Conservation (phyloP, 2,113 vertebrate species). For the Dipodomys stephensi region DNA sequence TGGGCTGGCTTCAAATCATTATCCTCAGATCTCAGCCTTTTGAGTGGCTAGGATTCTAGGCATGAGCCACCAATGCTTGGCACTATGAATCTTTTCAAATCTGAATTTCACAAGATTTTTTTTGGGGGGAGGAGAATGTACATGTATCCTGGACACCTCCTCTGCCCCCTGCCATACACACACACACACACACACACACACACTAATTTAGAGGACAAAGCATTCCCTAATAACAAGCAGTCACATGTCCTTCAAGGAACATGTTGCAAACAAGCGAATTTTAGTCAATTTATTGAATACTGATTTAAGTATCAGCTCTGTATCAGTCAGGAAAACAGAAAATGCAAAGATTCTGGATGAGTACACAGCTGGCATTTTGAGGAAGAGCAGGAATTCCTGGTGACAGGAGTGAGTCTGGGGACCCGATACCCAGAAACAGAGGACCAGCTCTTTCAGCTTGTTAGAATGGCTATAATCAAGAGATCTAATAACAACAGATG, state of each 20-base stretch:
- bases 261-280: not conserved
- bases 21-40: too few species aligned
- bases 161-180: not conserved
- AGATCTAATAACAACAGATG: too few species aligned
- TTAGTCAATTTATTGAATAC: not conserved
- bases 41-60: too few species aligned
- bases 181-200: too few species aligned
- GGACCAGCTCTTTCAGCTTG: too few species aligned
- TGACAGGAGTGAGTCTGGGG: not conserved
- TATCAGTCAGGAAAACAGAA: not conserved
- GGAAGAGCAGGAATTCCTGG: not conserved
- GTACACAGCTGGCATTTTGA: not conserved
- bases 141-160: not conserved
- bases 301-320: not conserved
- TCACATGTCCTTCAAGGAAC: not conserved
- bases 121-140: not conserved
- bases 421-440: not conserved
- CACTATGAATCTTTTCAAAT: not conserved
- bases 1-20: too few species aligned
- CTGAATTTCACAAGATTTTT: not conserved
- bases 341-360: not conserved
- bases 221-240: not conserved
- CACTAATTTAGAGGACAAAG: not conserved
- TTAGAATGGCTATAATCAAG: too few species aligned
- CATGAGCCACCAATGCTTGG: too few species aligned